Percentiles rank a stretch among this genome's conserved stretches.
Evolutionary conservation across 1,140 invertebrate genomes (phyloP).

Genomic region (Drosophila sechellia): DNA sequence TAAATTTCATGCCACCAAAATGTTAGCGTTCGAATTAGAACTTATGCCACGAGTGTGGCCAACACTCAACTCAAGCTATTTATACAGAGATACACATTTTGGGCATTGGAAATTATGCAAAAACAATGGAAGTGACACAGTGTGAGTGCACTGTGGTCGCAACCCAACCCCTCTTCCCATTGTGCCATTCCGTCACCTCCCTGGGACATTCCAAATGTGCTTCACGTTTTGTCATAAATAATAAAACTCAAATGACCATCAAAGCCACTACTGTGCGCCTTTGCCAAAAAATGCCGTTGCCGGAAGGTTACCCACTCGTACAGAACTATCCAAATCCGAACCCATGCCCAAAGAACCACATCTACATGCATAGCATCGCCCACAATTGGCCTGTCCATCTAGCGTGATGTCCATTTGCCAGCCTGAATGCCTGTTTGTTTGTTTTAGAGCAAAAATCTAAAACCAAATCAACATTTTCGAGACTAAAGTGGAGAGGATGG

Average conservation of each 20-base stretch:
- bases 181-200: neutral
- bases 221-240: constrained; percentile 81
- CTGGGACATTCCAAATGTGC: constrained; percentile 57
- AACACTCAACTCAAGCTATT: constrained; percentile 62
- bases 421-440: constrained; percentile 78
- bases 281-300: constrained; percentile 64
- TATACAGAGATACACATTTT: constrained; percentile 49
- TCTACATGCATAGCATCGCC: neutral
- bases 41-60: constrained; percentile 58
- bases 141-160: constrained; percentile 36
- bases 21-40: constrained; percentile 77
- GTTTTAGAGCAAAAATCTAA: constrained; percentile 75
- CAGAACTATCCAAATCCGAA: constrained; percentile 19
- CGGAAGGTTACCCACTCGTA: constrained; percentile 62
- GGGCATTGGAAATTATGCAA: constrained; percentile 54
- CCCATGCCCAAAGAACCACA: constrained; percentile 12
- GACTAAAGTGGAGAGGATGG: constrained; percentile 25
- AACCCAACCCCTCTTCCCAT: constrained; percentile 1
- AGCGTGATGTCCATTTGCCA: constrained; percentile 77
- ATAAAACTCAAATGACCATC: constrained; percentile 80
- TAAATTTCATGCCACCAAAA: constrained; percentile 65
- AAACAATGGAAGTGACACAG: constrained; percentile 56
- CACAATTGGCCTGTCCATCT: constrained; percentile 47
- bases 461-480: constrained; percentile 79
- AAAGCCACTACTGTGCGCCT: constrained; percentile 42